Evolutionary conservation across 2,113 vertebrate species (phyloP).

Genomic region (Gnathonemus longibarbis): DNA sequence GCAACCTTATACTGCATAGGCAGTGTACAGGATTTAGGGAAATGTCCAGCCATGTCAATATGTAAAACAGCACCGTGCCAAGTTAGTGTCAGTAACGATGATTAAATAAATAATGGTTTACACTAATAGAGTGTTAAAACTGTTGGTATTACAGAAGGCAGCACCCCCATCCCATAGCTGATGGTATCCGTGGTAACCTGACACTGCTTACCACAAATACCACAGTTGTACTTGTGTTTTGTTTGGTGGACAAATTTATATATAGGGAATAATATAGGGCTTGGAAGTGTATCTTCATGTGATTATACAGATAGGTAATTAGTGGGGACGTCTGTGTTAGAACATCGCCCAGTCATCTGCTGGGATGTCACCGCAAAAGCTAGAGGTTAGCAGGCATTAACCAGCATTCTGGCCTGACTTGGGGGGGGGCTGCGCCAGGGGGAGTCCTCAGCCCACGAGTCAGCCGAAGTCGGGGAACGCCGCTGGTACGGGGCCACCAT

Average conservation of each 20-base stretch:
- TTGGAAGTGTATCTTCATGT: neutral
- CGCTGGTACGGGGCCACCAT: neutral
- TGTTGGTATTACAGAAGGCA: neutral
- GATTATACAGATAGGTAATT: neutral
- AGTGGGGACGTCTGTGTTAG: neutral
- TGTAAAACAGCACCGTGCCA: neutral
- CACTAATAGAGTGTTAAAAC: neutral
- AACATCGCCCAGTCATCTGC: constrained; percentile 4
- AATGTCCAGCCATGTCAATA: neutral
- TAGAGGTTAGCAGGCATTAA: neutral
- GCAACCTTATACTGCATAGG: neutral
- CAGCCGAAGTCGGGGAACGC: neutral
- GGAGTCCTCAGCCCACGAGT: constrained; percentile 6
- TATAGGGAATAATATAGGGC: neutral
- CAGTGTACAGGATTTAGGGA: neutral
- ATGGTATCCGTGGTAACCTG: neutral
- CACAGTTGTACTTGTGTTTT: neutral
- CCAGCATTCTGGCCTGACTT: neutral
- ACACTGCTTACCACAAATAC: neutral
- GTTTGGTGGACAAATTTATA: neutral
- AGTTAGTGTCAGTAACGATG: neutral
- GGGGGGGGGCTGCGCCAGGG: constrained; percentile 29
- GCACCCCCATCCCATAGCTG: neutral
- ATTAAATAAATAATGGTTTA: neutral
- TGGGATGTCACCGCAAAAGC: neutral